Evolutionary conservation across 2,888 invertebrate genomes (phyloP).

Genomic region (Pachymerium ferrugineum): DNA sequence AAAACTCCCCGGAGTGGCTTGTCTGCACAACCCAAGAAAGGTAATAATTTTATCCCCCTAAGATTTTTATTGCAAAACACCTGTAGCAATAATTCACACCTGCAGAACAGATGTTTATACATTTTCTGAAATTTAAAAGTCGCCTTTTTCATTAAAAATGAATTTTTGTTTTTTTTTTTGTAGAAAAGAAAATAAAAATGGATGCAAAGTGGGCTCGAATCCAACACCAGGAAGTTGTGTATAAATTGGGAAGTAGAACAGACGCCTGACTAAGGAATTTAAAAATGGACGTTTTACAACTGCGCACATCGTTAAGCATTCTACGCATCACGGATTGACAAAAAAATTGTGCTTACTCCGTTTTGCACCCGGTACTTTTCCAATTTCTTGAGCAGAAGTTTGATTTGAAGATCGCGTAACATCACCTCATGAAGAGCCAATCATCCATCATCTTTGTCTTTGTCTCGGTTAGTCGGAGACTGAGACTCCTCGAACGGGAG

Average conservation of each 20-base stretch:
- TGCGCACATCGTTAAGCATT: background rate
- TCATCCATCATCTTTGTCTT: background rate
- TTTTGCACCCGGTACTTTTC: background rate
- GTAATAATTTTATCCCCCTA: background rate
- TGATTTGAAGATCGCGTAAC: conserved; percentile 31
- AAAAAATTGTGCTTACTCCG: background rate
- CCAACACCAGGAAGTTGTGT: background rate
- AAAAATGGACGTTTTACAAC: background rate
- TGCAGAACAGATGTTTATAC: no score
- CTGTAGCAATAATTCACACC: background rate
- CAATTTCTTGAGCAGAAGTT: conserved; percentile 30
- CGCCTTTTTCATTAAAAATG: background rate
- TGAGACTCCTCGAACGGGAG: background rate
- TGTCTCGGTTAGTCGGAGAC: background rate
- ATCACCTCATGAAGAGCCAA: background rate
- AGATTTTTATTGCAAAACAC: background rate
- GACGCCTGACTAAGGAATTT: background rate
- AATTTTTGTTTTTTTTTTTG: background rate
- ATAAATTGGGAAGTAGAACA: background rate
- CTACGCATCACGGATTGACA: no score
- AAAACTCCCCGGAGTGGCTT: background rate
- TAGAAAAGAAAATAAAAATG: no score
- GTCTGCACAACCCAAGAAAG: background rate
- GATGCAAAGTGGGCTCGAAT: background rate
- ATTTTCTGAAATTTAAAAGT: background rate